Evolutionary conservation across 1,140 invertebrate species (phyloP).

Genomic region (Listronotus oregonensis): DNA sequence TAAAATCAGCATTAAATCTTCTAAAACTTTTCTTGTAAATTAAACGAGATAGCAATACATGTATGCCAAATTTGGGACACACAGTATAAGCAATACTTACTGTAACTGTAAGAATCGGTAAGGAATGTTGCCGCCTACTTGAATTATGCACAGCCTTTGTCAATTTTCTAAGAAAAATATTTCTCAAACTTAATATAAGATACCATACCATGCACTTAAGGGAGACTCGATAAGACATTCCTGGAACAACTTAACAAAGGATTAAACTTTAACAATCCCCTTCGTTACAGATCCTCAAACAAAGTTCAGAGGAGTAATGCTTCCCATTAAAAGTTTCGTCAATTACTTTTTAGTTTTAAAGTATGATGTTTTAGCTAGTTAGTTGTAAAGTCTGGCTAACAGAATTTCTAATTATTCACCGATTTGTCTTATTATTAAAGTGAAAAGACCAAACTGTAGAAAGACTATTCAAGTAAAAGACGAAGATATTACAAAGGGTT

Average conservation of each 20-base stretch:
- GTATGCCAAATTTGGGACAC: no score
- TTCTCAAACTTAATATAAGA: constrained; percentile 24
- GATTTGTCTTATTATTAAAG: no score
- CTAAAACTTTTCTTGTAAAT: no score
- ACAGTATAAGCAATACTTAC: no score
- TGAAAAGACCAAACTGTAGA: no score
- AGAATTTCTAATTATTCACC: not conserved
- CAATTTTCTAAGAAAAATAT: constrained; percentile 25
- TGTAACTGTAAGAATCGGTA: no score
- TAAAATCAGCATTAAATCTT: no score
- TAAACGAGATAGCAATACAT: no score
- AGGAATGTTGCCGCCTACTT: not conserved
- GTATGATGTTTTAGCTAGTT: constrained; percentile 22
- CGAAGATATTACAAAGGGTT: no score
- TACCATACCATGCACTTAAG: constrained; percentile 15
- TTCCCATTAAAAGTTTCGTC: constrained; percentile 30
- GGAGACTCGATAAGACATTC: constrained; percentile 20
- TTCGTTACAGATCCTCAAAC: constrained; percentile 31
- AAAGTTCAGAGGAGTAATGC: constrained; percentile 28
- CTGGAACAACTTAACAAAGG: constrained; percentile 30
- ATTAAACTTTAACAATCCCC: constrained; percentile 35
- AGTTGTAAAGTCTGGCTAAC: not conserved
- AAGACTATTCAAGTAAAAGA: no score
- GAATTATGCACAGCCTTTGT: not conserved
- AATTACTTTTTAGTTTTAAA: constrained; percentile 29